Evolutionary conservation across 2,888 invertebrate genomes (phyloP).

Genomic region (Hipparchia sbordonii): DNA sequence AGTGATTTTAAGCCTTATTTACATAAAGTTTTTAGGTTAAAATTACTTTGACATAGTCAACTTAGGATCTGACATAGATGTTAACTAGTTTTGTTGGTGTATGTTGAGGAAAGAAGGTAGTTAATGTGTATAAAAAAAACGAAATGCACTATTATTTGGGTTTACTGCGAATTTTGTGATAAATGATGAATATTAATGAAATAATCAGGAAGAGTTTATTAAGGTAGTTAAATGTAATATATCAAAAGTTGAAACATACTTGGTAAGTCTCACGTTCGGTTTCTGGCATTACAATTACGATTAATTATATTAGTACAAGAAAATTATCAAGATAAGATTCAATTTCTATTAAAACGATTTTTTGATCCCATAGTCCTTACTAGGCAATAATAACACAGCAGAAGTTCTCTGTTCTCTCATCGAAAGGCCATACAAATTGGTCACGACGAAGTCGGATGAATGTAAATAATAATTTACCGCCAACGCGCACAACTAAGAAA

Average conservation of each 20-base stretch:
- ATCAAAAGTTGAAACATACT: too few relatives aligned
- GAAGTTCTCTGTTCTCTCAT: conserved; percentile 1
- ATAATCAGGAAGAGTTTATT: too few relatives aligned
- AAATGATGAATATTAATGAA: too few relatives aligned
- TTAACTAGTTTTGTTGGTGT: conserved; percentile 8
- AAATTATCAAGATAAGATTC: too few relatives aligned
- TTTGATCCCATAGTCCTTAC: not conserved
- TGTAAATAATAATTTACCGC: conserved; percentile 13
- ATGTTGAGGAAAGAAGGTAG: conserved; percentile 23
- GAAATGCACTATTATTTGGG: not conserved
- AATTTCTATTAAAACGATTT: too few relatives aligned
- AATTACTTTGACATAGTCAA: not conserved
- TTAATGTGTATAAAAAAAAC: conserved; percentile 6
- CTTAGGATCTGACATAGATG: not conserved
- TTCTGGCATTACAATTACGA: too few relatives aligned
- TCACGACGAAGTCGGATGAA: conserved; percentile 11
- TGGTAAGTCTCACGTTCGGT: too few relatives aligned
- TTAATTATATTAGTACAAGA: too few relatives aligned
- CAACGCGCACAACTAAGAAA: conserved; percentile 22
- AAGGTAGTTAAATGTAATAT: too few relatives aligned
- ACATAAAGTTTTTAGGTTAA: not conserved
- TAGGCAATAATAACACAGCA: conserved; percentile 23
- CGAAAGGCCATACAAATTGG: not conserved
- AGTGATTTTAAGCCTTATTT: conserved; percentile 10
- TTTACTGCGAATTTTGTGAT: not conserved